Evolutionary conservation across 2,888 invertebrate species (phyloP).

Genomic region (Hyalella azteca): DNA sequence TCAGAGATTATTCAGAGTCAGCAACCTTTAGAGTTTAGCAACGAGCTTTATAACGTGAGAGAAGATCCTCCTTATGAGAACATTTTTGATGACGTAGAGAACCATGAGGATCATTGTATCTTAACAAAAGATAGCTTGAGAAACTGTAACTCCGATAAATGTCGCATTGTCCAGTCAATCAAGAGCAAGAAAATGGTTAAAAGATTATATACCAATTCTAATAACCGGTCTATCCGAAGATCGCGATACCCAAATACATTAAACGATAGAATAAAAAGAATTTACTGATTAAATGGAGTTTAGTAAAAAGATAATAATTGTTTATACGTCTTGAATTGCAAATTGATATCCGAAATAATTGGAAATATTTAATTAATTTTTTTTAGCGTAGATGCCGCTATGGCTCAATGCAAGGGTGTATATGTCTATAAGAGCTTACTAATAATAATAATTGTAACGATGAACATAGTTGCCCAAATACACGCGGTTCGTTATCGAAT

Average conservation of each 20-base stretch:
- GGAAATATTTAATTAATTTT: no score
- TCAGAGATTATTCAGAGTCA: constrained; percentile 13
- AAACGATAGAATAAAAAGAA: constrained; percentile 31
- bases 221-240: background rate
- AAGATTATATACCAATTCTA: constrained; percentile 18
- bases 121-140: background rate
- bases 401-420: background rate
- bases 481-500: background rate
- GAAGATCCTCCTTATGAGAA: constrained; percentile 27
- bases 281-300: background rate
- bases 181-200: constrained; percentile 19
- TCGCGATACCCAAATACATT: constrained; percentile 8
- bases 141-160: constrained; percentile 26
- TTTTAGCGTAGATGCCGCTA: no score
- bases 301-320: no score
- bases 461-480: constrained; percentile 20
- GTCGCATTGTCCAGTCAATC: constrained; percentile 26
- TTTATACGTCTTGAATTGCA: no score
- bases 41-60: constrained; percentile 21
- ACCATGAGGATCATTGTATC: background rate
- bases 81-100: constrained; percentile 1
- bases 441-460: constrained; percentile 24
- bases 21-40: constrained; percentile 24
- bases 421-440: constrained; percentile 7
- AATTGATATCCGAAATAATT: no score